These are phyloP conservation scores for Crossaster papposus DNA, from an alignment of 53 echinoderm and acorn worm genomes.

Conservation along the genomic window DNA sequence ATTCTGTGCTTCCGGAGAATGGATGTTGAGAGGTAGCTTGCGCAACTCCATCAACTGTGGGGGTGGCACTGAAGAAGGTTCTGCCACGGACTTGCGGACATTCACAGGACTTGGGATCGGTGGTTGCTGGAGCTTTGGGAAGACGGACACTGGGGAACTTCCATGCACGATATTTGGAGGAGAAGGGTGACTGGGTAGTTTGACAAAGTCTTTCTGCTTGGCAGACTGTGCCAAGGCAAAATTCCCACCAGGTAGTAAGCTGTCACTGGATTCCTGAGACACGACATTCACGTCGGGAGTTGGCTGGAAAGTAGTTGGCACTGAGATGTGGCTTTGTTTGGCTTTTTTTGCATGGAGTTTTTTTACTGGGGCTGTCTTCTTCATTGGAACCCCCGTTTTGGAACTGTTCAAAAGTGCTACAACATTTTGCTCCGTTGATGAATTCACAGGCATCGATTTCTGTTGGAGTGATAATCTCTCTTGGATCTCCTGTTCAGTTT, in stretches of 20 bases:
- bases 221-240: not conserved
- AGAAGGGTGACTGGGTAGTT: not conserved
- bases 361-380: conserved; percentile 14
- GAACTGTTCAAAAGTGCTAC: not conserved
- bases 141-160: not conserved
- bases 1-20: conserved; percentile 23
- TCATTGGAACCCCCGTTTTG: not conserved
- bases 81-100: conserved; percentile 8
- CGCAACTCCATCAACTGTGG: conserved; percentile 43
- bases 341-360: conserved; percentile 63
- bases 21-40: conserved; percentile 38
- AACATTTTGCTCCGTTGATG: not conserved
- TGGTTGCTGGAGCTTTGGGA: conserved; percentile 1
- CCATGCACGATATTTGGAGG: not conserved
- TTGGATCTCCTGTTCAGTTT: conserved; percentile 31
- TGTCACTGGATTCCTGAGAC: conserved; percentile 14
- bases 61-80: not conserved
- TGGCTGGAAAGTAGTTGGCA: not conserved
- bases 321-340: conserved; percentile 68
- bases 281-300: not conserved
- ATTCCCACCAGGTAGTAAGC: not conserved
- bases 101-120: not conserved
- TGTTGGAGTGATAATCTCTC: conserved; percentile 6
- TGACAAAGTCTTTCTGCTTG: conserved; percentile 12
- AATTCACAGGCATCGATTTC: not conserved